Conservation (phyloP, 2,113 vertebrate species). For the Epinephelus fuscoguttatus region DNA sequence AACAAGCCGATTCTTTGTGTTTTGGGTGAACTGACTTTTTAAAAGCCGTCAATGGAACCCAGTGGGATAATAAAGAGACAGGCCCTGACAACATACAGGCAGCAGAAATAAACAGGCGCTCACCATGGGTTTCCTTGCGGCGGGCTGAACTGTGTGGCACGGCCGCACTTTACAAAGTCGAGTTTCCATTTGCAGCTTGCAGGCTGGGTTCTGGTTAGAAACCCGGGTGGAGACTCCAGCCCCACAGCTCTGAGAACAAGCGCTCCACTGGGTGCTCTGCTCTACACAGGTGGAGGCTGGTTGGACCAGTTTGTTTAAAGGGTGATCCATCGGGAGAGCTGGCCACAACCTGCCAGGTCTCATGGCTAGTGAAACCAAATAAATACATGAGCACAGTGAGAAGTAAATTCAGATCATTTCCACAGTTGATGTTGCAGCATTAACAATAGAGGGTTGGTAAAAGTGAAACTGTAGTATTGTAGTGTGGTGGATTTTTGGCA, state of each 20-base stretch:
- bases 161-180: slow-evolving; percentile 87
- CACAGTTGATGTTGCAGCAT: not conserved
- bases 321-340: slow-evolving; percentile 19
- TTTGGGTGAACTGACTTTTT: not conserved
- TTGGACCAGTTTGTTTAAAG: slow-evolving; percentile 27
- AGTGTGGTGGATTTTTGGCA: too few relatives aligned
- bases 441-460: not conserved
- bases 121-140: slow-evolving; percentile 64
- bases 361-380: slow-evolving; percentile 57
- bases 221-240: slow-evolving; percentile 89
- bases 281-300: slow-evolving; percentile 80
- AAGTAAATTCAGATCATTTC: not conserved
- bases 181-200: slow-evolving; percentile 89
- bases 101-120: slow-evolving; percentile 37
- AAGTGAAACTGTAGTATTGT: too few relatives aligned
- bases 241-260: slow-evolving; percentile 92
- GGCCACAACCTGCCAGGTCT: slow-evolving; percentile 52
- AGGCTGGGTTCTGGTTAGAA: slow-evolving; percentile 91
- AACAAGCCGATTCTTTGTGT: not conserved
- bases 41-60: not conserved
- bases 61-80: not conserved
- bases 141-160: slow-evolving; percentile 72
- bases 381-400: not conserved
- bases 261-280: slow-evolving; percentile 90
- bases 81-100: not conserved